Evolutionary conservation across 2,888 invertebrate species (phyloP).

Genomic region (Terebella lapidaria): DNA sequence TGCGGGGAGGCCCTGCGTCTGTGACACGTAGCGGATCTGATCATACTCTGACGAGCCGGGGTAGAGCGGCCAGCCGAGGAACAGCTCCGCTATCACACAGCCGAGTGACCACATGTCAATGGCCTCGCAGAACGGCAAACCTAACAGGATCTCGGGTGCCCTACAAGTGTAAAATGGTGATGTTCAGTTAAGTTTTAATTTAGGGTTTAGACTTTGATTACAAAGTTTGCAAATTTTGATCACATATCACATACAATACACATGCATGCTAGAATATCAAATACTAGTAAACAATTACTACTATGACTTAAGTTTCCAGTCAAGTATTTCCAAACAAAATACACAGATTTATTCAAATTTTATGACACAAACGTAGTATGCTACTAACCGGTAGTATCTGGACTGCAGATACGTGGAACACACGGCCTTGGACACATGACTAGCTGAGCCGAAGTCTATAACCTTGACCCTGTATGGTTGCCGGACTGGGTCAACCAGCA

Average conservation of each 20-base stretch:
- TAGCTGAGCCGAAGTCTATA: slow-evolving; percentile 99
- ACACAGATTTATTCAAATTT: neutral
- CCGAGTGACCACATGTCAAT: slow-evolving; percentile 99
- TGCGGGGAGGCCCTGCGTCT: slow-evolving; percentile 95
- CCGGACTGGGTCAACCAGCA: slow-evolving; percentile 96
- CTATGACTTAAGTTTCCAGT: too few relatives aligned
- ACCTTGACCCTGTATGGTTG: slow-evolving; percentile 98
- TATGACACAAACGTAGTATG: neutral
- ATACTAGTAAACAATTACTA: too few relatives aligned
- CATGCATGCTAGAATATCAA: too few relatives aligned
- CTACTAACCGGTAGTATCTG: slow-evolving; percentile 82
- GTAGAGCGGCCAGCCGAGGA: slow-evolving; percentile 98
- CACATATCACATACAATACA: too few relatives aligned
- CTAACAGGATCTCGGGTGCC: slow-evolving; percentile 53
- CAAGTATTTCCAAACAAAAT: too few relatives aligned
- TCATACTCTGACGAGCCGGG: slow-evolving; percentile 99
- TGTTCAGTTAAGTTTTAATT: too few relatives aligned
- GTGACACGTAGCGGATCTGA: slow-evolving; percentile 79
- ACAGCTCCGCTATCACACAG: slow-evolving; percentile 97
- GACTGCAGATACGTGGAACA: slow-evolving; percentile 99
- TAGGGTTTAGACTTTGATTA: too few relatives aligned
- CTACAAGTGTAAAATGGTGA: slow-evolving; percentile 55
- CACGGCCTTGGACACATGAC: slow-evolving; percentile 98
- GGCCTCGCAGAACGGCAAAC: slow-evolving; percentile 97
- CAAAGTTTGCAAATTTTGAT: too few relatives aligned